Base-by-base conservation (phyloP, 2,888 invertebrate genomes). In the Xestoiulus laeticollis region DNA sequence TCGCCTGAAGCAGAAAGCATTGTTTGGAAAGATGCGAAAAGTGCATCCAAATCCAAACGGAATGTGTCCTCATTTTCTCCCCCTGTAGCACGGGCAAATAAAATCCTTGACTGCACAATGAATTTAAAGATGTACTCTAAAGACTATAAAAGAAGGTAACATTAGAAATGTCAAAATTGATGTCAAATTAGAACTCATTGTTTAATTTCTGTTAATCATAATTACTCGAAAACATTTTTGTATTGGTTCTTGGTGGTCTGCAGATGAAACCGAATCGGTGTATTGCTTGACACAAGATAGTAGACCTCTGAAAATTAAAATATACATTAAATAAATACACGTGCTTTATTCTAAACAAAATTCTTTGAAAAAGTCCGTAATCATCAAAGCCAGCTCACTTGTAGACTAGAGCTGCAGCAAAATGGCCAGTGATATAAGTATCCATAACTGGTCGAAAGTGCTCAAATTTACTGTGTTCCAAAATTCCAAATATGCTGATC, bases 381-480 rank as follows among this genome's bases (percentile, higher is more conserved):
- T 82, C 32, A 32, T 26, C 26, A 48, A 48, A 85, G 10, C 53
- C 38, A 92, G 30, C 94, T 93, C 92, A 96, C 96, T 97, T 97
- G 93, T 98, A 98, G 26, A 98, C 98, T 19, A 98, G 93, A 0
- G 98, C 97, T 0, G 98, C 98, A 0, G 98, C 97, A 93, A 99
- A 98, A 92, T 98, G 98, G 90, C 96, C 96, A 90, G 96, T 96
- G 87, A 98, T 97, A 91, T 99, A 99, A 0, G 96, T 96, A 91
- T 98, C 97, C 92, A 98, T 95, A 0, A 98, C 97, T 0, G 98
- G 97, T 90, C 96, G 95, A 92, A 98, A 98, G 91, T 98, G 97
- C 91, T 98, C 97, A 92, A 98, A 98, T 90, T 98, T 96, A 88
- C 95, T 95, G 91, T 98, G 97, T 90, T 98, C 96, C 88, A 98